phyloP scores from a whole-genome alignment of 2,888 invertebrate species.

The Watsonalla cultraria region DNA sequence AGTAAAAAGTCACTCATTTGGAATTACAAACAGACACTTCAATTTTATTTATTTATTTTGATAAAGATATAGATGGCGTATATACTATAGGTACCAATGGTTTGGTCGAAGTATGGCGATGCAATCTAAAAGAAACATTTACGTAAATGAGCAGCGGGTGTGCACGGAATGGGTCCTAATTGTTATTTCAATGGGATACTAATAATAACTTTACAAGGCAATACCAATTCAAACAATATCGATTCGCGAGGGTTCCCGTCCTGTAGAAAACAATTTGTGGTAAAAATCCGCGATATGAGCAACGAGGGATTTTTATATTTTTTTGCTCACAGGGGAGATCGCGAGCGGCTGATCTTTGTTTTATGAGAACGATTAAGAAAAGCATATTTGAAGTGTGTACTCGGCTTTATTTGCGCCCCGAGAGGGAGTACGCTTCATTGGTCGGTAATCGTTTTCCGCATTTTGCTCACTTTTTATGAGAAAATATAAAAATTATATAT shows the following conservation, averaged over 20 bases:
- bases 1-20: too few species aligned
- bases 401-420: slow-evolving; percentile 73
- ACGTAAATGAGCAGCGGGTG: slow-evolving; percentile 36
- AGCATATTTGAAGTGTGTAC: slow-evolving; percentile 79
- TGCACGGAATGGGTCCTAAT: slow-evolving; percentile 44
- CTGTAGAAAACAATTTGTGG: slow-evolving; percentile 66
- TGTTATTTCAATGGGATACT: slow-evolving; percentile 49
- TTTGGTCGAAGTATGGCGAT: too few species aligned
- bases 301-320: slow-evolving; percentile 62
- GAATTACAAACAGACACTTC: too few species aligned
- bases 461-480: slow-evolving; percentile 53
- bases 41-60: too few species aligned
- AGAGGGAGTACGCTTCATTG: slow-evolving; percentile 76
- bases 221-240: slow-evolving; percentile 62
- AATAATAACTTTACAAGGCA: slow-evolving; percentile 54
- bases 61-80: too few species aligned
- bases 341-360: slow-evolving; percentile 73
- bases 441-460: slow-evolving; percentile 76
- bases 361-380: slow-evolving; percentile 80
- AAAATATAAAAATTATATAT: not conserved
- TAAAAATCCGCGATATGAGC: slow-evolving; percentile 71
- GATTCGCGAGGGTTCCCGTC: slow-evolving; percentile 51
- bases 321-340: slow-evolving; percentile 60
- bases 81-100: too few species aligned
- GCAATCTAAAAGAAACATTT: slow-evolving; percentile 21